Base-by-base conservation (phyloP, 2,888 invertebrate genomes). In the Drosophila algonquin region DNA sequence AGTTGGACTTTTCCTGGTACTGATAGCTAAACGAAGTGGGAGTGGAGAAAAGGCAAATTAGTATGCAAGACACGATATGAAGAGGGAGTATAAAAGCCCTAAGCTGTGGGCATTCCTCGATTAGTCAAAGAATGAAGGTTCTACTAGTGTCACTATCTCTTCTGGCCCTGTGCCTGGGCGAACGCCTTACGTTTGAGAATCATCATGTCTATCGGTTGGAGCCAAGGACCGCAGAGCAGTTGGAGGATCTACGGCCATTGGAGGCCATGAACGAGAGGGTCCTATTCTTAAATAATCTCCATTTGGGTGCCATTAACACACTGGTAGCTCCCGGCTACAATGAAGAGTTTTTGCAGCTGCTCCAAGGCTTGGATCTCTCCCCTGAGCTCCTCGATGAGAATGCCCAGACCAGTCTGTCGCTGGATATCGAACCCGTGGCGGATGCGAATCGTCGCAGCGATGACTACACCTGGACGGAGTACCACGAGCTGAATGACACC, bases 131-230 rank as follows among this genome's bases (percentile, higher is more conserved):
- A 35, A 74, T 73, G 73, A 63, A 60, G 68, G 44, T 63, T 24
- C 51, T 57, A 18, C 46, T 45, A 46, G 35, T 50, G 32, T 24
- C 52, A 24, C 53, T 46, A 6, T 12, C 24, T 32, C 14, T 67
- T 14, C 46, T 67, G 18, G 35, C 40, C 47, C 21, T 27, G 21
- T 59, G 73, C 55, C 30, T 55, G 40, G 35, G 63, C 30, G 68
- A 61, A 32, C 80, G 81, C 21, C 59, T 76, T 9, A 83, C 89
- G 48, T 95, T 93, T 84, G 92, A 94, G 58, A 93, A 94, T 14
- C 94, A 94, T 73, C 93, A 93, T 27, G 93, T 95, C 24, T 95
- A 93, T 76, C 93, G 94, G 83, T 89, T 95, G 2, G 87, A 90
- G 24, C 94, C 95, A 3, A 75, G 90, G 21, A 93, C 86, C 47